Evolutionary conservation across 2,113 vertebrate genomes (phyloP), one percentile per base, ranked within the genome.

Genomic region (Nyctereutes procyonoides): DNA sequence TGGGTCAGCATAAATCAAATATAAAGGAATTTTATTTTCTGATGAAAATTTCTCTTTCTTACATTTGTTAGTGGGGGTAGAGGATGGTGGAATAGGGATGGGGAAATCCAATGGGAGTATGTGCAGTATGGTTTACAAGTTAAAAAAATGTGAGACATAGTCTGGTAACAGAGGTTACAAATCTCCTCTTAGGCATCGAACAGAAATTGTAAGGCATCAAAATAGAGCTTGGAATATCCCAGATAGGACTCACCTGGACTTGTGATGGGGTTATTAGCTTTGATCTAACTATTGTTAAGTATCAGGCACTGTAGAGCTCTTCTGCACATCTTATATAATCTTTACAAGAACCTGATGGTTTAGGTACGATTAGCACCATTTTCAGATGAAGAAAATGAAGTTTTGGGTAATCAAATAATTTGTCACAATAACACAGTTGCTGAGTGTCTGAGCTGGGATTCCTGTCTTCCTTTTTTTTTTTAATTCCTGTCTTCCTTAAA

Each of bases 1-100:
- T 96, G 67, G 51, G 77, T 98, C 80, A 90, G 53, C 63, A 35
- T 91, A 93, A 92, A 91, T 88, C 17, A 93, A 86, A 97, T 48
- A 73, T 16, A 92, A 93, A 89, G 28, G 0, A 6, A 4, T 97
- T 95, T 95, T 35, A 80, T 83, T 93, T 84, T 51, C n/a, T 65
- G 60, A 84, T 91, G 48, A 35, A 65, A 63, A 95, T 87, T 26
- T 93, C 83, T 24, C 32, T 94, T 13, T 69, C 24, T 80, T 77
- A 11, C 8, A 32, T 74, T 69, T 56, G 35, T 13, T 77, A 16
- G 1, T 56, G 43, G 38, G 28, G 1, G 30, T 19, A 19, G 24
- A 24, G 35, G 28, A 51, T 85, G 22, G 24, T 17, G 5, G 10
- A 51, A 22, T 73, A 28, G 7, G 2, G 58, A 28, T 35, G 3